phyloP scores from a whole-genome alignment of 1,140 invertebrate species.

The Plectus sambesii region DNA sequence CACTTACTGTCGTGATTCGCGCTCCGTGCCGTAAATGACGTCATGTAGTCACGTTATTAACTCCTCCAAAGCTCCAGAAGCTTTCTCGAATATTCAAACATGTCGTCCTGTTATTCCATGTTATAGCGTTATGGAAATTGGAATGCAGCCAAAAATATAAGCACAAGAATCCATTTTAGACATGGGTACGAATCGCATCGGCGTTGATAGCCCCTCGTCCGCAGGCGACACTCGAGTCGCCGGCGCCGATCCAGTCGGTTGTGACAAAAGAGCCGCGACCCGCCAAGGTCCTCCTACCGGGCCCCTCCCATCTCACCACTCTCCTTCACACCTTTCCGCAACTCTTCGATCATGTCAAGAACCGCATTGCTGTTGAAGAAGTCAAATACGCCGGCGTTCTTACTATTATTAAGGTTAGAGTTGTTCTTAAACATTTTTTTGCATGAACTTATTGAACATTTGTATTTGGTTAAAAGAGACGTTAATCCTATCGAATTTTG shows the following conservation, averaged over 20 bases:
- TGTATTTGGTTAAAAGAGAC: background rate
- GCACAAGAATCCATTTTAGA: constrained; percentile 2
- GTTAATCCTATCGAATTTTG: constrained; percentile 1
- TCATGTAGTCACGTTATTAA: no score
- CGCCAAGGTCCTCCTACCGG: constrained; percentile 23
- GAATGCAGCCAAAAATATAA: background rate
- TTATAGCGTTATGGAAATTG: constrained; percentile 9
- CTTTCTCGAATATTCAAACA: no score
- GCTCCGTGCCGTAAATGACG: no score
- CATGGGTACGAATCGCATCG: constrained; percentile 14
- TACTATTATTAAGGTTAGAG: constrained; percentile 25
- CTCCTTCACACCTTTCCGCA: constrained; percentile 33
- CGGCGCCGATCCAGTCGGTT: constrained; percentile 10
- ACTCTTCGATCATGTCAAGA: constrained; percentile 33
- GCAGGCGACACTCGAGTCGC: no score
- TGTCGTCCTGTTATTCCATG: constrained; percentile 19
- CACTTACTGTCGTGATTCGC: no score
- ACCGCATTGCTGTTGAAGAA: constrained; percentile 27
- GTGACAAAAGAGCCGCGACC: background rate
- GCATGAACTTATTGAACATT: background rate
- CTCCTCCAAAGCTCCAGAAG: no score
- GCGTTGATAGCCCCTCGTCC: no score
- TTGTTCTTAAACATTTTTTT: constrained; percentile 8
- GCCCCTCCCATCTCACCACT: constrained; percentile 41
- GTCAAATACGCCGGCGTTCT: constrained; percentile 21